These are phyloP conservation scores for Cybosia mesomella DNA, from an alignment of 2,888 invertebrate species.

Conservation along the genomic window DNA sequence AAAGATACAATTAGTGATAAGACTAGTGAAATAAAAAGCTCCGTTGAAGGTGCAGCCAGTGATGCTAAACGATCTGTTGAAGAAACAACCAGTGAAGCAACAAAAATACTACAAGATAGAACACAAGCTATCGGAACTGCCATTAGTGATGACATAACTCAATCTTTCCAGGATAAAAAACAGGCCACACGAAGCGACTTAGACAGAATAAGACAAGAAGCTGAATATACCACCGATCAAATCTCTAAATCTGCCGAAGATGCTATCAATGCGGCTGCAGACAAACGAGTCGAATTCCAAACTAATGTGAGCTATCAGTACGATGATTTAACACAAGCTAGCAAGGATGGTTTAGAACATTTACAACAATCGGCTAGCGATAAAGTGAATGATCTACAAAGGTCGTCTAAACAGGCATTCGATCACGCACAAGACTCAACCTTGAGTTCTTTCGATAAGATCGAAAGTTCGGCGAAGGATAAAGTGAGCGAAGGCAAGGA, in stretches of 20 bases:
- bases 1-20: constrained; percentile 46
- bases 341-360: constrained; percentile 64
- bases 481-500: constrained; percentile 74
- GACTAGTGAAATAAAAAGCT: constrained; percentile 48
- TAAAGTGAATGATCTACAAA: constrained; percentile 58
- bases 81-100: constrained; percentile 50
- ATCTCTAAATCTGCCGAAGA: constrained; percentile 80
- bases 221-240: constrained; percentile 78
- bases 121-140: constrained; percentile 59
- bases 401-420: constrained; percentile 73
- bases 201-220: constrained; percentile 79
- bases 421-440: constrained; percentile 77
- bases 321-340: constrained; percentile 53
- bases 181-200: constrained; percentile 70
- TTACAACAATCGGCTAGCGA: constrained; percentile 64
- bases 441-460: constrained; percentile 81
- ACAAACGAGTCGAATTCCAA: constrained; percentile 70
- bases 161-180: constrained; percentile 63
- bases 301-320: constrained; percentile 62
- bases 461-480: constrained; percentile 83
- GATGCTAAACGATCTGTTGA: constrained; percentile 43
- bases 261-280: constrained; percentile 70
- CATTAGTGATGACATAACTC: constrained; percentile 61
- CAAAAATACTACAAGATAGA: constrained; percentile 57
- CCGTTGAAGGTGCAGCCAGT: constrained; percentile 40